A percentile compares a stretch with the other conserved stretches of the same genome.
phyloP scores from a whole-genome alignment of 2,797 vertebrate species.

The Chaenodraco wilsoni region DNA sequence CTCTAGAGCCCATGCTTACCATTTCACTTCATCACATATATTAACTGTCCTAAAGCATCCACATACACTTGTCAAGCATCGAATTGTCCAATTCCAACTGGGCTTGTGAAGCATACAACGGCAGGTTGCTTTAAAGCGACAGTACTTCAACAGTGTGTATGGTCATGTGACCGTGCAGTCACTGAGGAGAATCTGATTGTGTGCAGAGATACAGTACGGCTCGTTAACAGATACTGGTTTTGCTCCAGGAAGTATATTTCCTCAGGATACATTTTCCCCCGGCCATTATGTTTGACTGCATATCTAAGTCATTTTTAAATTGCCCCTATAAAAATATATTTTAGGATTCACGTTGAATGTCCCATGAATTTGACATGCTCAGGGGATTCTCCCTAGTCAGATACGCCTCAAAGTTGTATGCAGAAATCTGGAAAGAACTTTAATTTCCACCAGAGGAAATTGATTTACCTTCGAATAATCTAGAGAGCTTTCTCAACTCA shows the following conservation, averaged over 20 bases:
- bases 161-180: not conserved
- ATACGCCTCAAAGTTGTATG: not conserved
- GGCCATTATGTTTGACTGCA: not conserved
- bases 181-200: slow-evolving; percentile 1
- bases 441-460: slow-evolving; percentile 8
- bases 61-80: slow-evolving; percentile 1
- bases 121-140: not conserved
- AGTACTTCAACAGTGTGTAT: not conserved
- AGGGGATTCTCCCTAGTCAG: not conserved
- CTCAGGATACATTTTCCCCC: not conserved
- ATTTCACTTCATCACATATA: slow-evolving; percentile 16
- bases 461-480: slow-evolving; percentile 19
- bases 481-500: slow-evolving; percentile 10
- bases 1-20: not conserved
- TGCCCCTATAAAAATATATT: not conserved
- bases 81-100: not conserved
- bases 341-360: not conserved
- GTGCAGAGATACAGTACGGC: slow-evolving; percentile 1
- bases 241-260: slow-evolving; percentile 4
- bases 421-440: slow-evolving; percentile 5
- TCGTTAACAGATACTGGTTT: not conserved
- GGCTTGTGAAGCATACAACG: not conserved
- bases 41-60: slow-evolving; percentile 19
- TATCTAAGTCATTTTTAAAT: not conserved
- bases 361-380: not conserved